phyloP scores from a whole-genome alignment of 1,140 invertebrate species.

The Cydia pomonella region DNA sequence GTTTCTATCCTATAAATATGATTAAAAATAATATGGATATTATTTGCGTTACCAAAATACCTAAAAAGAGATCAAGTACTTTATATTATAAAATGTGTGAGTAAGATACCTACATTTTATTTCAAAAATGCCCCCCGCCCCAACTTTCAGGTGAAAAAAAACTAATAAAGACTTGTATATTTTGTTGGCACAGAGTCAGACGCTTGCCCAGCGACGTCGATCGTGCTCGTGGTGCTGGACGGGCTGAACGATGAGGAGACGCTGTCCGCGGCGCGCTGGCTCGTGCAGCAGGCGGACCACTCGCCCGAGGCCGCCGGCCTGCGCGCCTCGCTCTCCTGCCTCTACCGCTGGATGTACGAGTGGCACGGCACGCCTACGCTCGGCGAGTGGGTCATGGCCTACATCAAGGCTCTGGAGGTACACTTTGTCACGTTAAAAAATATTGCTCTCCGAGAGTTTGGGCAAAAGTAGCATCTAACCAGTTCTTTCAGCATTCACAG shows the following conservation, averaged over 20 bases:
- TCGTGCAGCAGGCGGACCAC: conserved; percentile 58
- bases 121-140: too few species aligned
- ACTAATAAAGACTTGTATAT: background rate
- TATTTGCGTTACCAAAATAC: too few species aligned
- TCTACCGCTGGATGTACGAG: conserved; percentile 65
- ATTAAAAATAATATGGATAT: too few species aligned
- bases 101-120: too few species aligned
- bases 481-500: too few species aligned
- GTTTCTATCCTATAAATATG: too few species aligned
- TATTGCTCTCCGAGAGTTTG: conserved; percentile 52
- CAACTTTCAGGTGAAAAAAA: too few species aligned
- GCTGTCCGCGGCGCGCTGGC: conserved; percentile 55
- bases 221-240: conserved; percentile 61
- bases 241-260: conserved; percentile 48
- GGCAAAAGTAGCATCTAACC: conserved; percentile 36
- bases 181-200: conserved; percentile 51
- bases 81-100: background rate
- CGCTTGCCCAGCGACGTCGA: conserved; percentile 56
- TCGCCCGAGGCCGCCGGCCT: conserved; percentile 53
- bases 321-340: conserved; percentile 56
- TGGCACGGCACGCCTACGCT: conserved; percentile 63
- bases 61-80: background rate
- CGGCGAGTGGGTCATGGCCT: conserved; percentile 63
- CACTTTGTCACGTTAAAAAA: background rate
- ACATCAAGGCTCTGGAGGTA: conserved; percentile 68